Base-by-base conservation (phyloP, 2,113 vertebrate genomes). In the Trematocara marginatum region DNA sequence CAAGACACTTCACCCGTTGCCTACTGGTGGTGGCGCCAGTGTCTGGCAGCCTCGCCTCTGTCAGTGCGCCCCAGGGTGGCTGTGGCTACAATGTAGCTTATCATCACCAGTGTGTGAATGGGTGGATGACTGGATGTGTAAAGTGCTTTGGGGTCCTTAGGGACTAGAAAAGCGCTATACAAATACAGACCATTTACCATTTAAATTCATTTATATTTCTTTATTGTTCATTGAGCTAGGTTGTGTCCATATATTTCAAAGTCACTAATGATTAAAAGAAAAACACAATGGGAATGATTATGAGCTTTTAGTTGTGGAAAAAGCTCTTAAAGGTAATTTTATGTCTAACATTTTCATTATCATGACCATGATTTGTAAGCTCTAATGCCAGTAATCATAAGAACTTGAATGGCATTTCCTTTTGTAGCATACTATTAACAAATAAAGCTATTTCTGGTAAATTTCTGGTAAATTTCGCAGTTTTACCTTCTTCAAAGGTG, bases 401-500 rank as follows among this genome's bases (percentile, higher is more conserved):
- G 20, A 23, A 26, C 64, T 45, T 69, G n/a, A 69, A 42, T 23
- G 35, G n/a, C 4, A 69, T 69, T 8, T 42, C 4, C 0, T 26
- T 71, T 42, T 69, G 64, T 69, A 23, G 3, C 11, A 69, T 45
- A 26, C 35, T 69, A 69, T 69, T 42, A 26, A 71, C 66, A 71
- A 26, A 71, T 71, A 0, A 11, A 45, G 20, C 38, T 71, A 45
- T 71, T 29, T 71, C 3, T 66, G 59, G 0, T 16, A 71, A 16
- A 71, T 0, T 16, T 49, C 26, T 49, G 23, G 0, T 51, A 56
- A 23, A 49, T 34, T 23, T 26, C 0, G 1, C 4, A 52, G 13
- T 20, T 78, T 92, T 51, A 96, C 96, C 96, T 84, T 93, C 69
- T 81, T 96, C 94, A 93, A 97, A 97, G 10, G 82, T 92, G 79